A percentile compares a stretch with the other conserved stretches of the same genome.
Conservation (phyloP, 2,797 vertebrate species). For the Tamandua tetradactyla region DNA sequence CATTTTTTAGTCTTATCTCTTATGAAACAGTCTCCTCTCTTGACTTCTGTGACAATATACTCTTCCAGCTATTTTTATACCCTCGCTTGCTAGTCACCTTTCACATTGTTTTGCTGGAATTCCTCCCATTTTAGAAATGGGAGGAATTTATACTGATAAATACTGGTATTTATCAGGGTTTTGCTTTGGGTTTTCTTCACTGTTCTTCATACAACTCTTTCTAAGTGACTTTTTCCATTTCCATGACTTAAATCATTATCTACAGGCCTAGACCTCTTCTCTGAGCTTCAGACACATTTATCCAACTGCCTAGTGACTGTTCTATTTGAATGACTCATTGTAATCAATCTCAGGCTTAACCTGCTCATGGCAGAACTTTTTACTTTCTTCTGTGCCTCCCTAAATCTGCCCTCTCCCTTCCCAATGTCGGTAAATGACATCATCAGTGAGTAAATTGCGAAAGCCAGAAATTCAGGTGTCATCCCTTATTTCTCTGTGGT, state of each 20-base stretch:
- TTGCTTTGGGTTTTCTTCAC: background rate
- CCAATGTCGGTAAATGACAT: background rate
- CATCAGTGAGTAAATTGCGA: background rate
- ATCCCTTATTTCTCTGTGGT: background rate
- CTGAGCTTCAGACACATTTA: no score
- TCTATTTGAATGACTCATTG: background rate
- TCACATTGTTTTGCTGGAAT: background rate
- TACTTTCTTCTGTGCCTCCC: background rate
- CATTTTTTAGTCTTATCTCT: background rate
- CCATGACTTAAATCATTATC: background rate
- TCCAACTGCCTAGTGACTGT: background rate
- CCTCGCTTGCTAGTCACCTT: background rate
- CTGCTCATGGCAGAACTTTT: background rate
- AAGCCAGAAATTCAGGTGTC: background rate
- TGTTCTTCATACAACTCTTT: background rate
- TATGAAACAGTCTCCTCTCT: background rate
- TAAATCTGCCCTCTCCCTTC: background rate
- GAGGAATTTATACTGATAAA: no score
- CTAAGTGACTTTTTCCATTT: background rate
- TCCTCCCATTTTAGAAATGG: background rate
- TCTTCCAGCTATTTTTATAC: background rate
- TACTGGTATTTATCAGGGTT: background rate
- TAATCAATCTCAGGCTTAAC: background rate
- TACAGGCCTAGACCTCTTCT: background rate
- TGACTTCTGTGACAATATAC: background rate